Conservation (phyloP, 2,888 invertebrate species). For the Lasioglossum figueresi region DNA sequence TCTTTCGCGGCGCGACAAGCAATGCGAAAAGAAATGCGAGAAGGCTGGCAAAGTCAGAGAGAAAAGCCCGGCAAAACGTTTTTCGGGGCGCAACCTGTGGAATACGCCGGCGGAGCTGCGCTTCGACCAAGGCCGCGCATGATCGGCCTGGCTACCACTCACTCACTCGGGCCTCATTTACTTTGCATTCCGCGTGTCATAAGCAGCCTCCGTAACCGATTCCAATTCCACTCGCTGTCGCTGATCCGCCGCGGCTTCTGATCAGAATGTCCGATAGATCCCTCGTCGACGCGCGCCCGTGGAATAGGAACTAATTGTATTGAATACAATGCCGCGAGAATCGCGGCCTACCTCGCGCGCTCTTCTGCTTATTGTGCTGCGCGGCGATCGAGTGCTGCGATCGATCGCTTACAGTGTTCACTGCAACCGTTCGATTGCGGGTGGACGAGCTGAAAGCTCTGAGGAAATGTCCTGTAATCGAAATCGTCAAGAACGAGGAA, state of each 20-base stretch:
- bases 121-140: slow-evolving; percentile 69
- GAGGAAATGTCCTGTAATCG: neutral
- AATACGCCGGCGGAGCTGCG: slow-evolving; percentile 38
- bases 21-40: neutral
- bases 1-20: slow-evolving; percentile 7
- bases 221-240: slow-evolving; percentile 38
- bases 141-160: slow-evolving; percentile 64
- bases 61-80: slow-evolving; percentile 1
- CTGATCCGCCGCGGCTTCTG: slow-evolving; percentile 24
- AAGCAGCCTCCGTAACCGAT: slow-evolving; percentile 61
- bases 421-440: neutral
- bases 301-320: slow-evolving; percentile 56
- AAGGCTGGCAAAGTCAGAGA: slow-evolving; percentile 35
- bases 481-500: too few species aligned
- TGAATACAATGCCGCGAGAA: slow-evolving; percentile 45
- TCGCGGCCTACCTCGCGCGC: slow-evolving; percentile 19
- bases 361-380: neutral
- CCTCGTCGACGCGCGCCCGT: neutral
- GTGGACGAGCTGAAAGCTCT: neutral
- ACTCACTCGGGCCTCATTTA: slow-evolving; percentile 60
- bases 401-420: neutral
- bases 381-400: neutral
- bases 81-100: slow-evolving; percentile 58
- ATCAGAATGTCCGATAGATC: slow-evolving; percentile 48
- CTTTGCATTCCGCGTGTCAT: slow-evolving; percentile 76